Evolutionary conservation across 2,797 vertebrate species (phyloP), one percentile per base, ranked within the genome.

Genomic region (Pampus argenteus): DNA sequence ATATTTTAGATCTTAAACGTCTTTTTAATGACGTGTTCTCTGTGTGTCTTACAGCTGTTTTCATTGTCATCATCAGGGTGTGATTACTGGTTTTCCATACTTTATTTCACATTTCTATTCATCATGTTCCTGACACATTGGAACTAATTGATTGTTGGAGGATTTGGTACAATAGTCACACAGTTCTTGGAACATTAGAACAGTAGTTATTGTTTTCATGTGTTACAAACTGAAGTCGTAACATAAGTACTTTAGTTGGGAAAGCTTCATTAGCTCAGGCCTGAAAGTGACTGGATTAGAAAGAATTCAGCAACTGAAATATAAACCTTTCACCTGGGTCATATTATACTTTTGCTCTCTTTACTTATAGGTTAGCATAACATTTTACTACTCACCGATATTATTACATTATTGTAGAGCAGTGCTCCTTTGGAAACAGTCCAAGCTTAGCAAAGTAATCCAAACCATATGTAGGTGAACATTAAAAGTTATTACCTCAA

Each of bases 181-280:
- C 10, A 22, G 1, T 31, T 56, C 34, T 44, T 36, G 17, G 36
- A 55, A 34, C 36, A 36, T 5, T 61, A 31, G 42, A 50, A 50
- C 18, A 51, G 47, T 15, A 23, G 20, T 59, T 42, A 5, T 29
- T 50, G 18, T 18, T 22, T 28, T 29, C 2, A 3, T 28, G 25
- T 49, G 31, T 60, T 25, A 34, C 17, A 57, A 4, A 25, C 11
- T 36, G 31, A 61, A 38, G 31, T 56, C 13, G 36, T 26, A n/a
- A n/a, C n/a, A n/a, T n/a, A 11, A n/a, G 18, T 59, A 1, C 25
- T 17, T 52, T 54, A 14, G 8, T 11, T 47, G 25, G 26, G 42
- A 14, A 6, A 31, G 49, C 55, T 18, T 26, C n/a, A 50, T 34
- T 1, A 57, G 58, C 59, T 29, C 57, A 55, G 31, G 57, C 55